phyloP scores from a whole-genome alignment of 2,888 invertebrate genomes.

The Polyommatus icarus region DNA sequence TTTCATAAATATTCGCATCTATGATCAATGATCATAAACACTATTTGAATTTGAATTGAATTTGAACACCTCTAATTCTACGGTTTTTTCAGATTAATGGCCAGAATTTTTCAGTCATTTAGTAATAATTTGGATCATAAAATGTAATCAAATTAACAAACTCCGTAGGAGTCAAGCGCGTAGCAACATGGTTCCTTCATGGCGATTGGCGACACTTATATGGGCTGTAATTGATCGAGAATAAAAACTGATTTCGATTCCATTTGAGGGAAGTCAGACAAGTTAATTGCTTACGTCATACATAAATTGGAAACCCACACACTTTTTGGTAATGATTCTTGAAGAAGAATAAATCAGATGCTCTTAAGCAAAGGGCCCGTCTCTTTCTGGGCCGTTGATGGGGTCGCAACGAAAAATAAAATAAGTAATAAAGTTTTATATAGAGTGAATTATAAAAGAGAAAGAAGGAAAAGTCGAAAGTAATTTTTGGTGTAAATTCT shows the following conservation, averaged over 20 bases:
- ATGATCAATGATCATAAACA: too few species aligned
- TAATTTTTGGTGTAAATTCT: neutral
- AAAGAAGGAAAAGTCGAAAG: too few species aligned
- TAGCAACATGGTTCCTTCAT: neutral
- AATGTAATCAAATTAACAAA: neutral
- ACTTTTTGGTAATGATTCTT: neutral
- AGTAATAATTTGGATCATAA: neutral
- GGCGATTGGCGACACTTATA: neutral
- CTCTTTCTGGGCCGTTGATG: too few species aligned
- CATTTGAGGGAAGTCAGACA: neutral
- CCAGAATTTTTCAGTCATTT: too few species aligned
- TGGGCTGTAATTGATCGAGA: slow-evolving; percentile 3
- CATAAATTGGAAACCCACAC: slow-evolving; percentile 3
- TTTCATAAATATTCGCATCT: too few species aligned
- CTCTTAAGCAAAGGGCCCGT: too few species aligned
- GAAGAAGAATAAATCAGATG: neutral
- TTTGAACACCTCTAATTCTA: neutral
- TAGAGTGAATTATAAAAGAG: too few species aligned
- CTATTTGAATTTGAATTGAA: too few species aligned
- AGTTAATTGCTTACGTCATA: slow-evolving; percentile 7
- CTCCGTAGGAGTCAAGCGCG: too few species aligned
- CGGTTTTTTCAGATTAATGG: too few species aligned
- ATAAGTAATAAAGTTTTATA: too few species aligned
- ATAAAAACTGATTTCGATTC: neutral
- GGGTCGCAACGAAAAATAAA: too few species aligned